These are phyloP conservation scores for Papilio glaucus DNA, from an alignment of 1,140 invertebrate species.

Conservation along the genomic window DNA sequence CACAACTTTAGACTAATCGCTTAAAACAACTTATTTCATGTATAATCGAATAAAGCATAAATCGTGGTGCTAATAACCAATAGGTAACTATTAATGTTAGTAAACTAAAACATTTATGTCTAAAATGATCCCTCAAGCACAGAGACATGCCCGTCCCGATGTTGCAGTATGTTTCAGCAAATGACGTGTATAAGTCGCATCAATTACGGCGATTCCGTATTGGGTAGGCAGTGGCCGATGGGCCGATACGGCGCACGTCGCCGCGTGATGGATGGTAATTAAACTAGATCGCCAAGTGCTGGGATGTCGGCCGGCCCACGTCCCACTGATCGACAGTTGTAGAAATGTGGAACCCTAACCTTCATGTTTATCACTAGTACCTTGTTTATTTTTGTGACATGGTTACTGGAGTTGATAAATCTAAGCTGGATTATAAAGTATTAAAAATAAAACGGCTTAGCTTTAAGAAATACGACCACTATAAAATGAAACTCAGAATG, in stretches of 20 bases:
- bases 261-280: conserved; percentile 71
- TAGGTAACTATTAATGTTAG: not conserved
- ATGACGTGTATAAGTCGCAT: conserved; percentile 56
- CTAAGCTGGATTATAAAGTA: too few species aligned
- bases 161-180: conserved; percentile 23
- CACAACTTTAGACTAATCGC: not conserved
- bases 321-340: conserved; percentile 3
- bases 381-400: too few species aligned
- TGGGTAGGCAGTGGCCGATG: conserved; percentile 53
- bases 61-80: not conserved
- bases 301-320: conserved; percentile 40
- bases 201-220: conserved; percentile 64
- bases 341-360: conserved; percentile 14
- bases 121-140: not conserved
- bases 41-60: not conserved
- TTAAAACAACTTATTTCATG: not conserved
- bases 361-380: not conserved
- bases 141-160: not conserved
- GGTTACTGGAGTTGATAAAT: too few species aligned
- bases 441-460: too few species aligned
- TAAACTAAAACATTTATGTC: not conserved
- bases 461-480: too few species aligned
- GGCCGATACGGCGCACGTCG: conserved; percentile 54
- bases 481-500: too few species aligned
- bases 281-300: conserved; percentile 61